phyloP scores from a whole-genome alignment of 2,113 vertebrate species.

The Oncorhynchus clarkii region DNA sequence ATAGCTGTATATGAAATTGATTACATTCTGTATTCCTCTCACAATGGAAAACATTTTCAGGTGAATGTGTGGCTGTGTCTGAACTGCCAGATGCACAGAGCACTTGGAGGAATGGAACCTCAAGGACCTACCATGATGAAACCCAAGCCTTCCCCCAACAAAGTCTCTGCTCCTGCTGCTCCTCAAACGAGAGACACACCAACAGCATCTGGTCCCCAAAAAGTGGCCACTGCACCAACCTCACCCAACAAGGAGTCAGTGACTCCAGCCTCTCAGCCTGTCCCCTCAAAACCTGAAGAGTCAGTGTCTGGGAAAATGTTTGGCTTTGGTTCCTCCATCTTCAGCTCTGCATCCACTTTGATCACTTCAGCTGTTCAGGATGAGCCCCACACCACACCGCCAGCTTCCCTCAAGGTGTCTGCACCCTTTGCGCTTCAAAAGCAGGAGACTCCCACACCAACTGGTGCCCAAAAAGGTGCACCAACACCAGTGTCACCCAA shows the following conservation, averaged over 20 bases:
- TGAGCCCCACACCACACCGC: conserved; percentile 62
- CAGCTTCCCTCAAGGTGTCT: conserved; percentile 61
- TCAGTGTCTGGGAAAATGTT: conserved; percentile 75
- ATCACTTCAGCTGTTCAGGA: conserved; percentile 73
- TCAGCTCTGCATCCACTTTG: conserved; percentile 74
- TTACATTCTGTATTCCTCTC: not conserved
- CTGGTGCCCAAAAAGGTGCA: too few species aligned
- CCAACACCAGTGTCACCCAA: too few species aligned
- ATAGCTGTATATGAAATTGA: too few species aligned
- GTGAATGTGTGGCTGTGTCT: conserved; percentile 87
- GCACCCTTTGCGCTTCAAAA: conserved; percentile 25
- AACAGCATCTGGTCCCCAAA: conserved; percentile 43
- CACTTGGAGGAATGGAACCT: conserved; percentile 74
- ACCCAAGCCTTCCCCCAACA: conserved; percentile 56
- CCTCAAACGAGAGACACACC: conserved; percentile 58
- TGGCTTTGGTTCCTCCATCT: conserved; percentile 68
- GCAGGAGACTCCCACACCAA: conserved; percentile 29
- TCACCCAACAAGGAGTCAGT: conserved; percentile 44
- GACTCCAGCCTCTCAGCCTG: conserved; percentile 11
- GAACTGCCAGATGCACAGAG: conserved; percentile 92
- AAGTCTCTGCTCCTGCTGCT: conserved; percentile 36
- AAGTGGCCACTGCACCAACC: conserved; percentile 17
- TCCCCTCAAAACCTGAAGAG: conserved; percentile 43
- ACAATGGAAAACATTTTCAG: conserved; percentile 2
- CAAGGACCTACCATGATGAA: conserved; percentile 52